Conservation (phyloP, 2,888 invertebrate genomes). For the Drosophila vallismaia region DNA sequence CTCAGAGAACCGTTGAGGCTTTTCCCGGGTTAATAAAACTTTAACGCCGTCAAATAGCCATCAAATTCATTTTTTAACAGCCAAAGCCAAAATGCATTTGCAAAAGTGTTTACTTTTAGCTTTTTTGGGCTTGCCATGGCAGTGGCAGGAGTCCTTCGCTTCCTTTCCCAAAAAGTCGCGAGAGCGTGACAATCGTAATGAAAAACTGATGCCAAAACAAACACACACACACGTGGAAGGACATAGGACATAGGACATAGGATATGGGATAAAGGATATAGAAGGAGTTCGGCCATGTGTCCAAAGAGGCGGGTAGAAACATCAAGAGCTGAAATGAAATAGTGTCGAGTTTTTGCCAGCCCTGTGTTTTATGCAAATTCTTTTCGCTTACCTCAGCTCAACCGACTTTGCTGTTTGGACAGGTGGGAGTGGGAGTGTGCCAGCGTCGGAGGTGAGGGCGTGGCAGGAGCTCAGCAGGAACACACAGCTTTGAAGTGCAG, state of each 20-base stretch:
- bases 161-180: conserved; percentile 39
- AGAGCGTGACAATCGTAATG: conserved; percentile 57
- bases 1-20: conserved; percentile 1
- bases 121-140: conserved; percentile 6
- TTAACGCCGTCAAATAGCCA: conserved; percentile 38
- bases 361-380: conserved; percentile 74
- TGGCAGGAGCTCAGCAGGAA: conserved; percentile 33
- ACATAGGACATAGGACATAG: conserved; percentile 4
- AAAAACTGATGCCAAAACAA: conserved; percentile 60
- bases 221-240: conserved; percentile 19
- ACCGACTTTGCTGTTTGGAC: conserved; percentile 65
- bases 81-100: conserved; percentile 28
- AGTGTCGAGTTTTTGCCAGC: conserved; percentile 66
- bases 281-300: neutral
- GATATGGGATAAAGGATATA: neutral
- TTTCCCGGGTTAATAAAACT: conserved; percentile 2
- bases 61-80: conserved; percentile 14
- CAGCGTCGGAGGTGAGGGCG: conserved; percentile 3
- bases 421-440: conserved; percentile 52
- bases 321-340: conserved; percentile 60
- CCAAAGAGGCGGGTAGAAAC: neutral
- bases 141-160: conserved; percentile 8
- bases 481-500: conserved; percentile 72
- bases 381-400: conserved; percentile 34
- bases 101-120: conserved; percentile 4